Percentiles rank a stretch among this genome's conserved stretches.
Conservation (phyloP, 2,113 vertebrate species). For the Cottus gobio region DNA sequence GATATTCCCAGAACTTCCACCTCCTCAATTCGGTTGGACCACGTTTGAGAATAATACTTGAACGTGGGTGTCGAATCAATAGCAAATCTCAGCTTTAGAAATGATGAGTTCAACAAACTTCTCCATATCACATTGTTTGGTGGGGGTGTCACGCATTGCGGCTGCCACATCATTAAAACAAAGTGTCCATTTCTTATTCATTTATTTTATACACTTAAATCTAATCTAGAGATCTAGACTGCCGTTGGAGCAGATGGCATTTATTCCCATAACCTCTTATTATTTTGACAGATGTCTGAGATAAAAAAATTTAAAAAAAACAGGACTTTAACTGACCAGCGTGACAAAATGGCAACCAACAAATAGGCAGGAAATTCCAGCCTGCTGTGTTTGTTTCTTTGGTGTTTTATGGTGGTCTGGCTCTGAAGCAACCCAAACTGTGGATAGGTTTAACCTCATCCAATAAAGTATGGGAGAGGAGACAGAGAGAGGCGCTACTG, state of each 20-base stretch:
- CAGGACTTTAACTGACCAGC: slow-evolving; percentile 38
- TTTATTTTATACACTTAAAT: not conserved
- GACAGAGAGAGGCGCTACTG: not conserved
- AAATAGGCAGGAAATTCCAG: slow-evolving; percentile 80
- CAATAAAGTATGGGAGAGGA: slow-evolving; percentile 4
- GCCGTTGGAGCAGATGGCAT: not conserved
- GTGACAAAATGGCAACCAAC: slow-evolving; percentile 55
- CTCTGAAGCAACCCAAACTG: slow-evolving; percentile 42
- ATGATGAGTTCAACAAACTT: not conserved
- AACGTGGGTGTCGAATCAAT: not conserved
- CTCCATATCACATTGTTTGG: not conserved
- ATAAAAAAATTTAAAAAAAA: slow-evolving; percentile 44
- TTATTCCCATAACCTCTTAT: not conserved
- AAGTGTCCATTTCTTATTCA: not conserved
- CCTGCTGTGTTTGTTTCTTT: slow-evolving; percentile 70
- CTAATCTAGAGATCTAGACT: not conserved
- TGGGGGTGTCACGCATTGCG: not conserved
- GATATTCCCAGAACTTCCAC: slow-evolving; percentile 66
- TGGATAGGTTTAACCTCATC: slow-evolving; percentile 52
- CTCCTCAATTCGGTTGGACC: slow-evolving; percentile 35
- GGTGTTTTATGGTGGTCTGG: slow-evolving; percentile 65
- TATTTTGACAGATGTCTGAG: slow-evolving; percentile 61
- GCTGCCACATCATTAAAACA: not conserved
- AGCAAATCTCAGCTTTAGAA: not conserved
- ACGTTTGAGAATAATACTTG: slow-evolving; percentile 13